These are phyloP conservation scores for Calliopsis andreniformis DNA, from an alignment of 1,140 invertebrate genomes.

Conservation along the genomic window DNA sequence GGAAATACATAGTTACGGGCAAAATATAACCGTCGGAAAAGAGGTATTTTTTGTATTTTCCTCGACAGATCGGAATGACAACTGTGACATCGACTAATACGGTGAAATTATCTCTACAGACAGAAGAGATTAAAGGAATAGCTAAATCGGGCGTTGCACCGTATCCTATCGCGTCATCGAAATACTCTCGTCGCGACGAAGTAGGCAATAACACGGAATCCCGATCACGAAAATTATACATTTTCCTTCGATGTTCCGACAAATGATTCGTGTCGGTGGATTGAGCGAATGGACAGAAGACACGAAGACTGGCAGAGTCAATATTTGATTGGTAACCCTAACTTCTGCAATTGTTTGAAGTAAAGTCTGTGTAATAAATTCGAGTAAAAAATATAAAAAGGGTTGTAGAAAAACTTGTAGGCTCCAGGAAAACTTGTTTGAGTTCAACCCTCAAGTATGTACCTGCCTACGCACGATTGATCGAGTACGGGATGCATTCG, in stretches of 20 bases:
- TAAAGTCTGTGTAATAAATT: no score
- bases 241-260: conserved; percentile 44
- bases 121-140: no score
- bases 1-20: conserved; percentile 26
- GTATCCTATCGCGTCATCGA: not conserved
- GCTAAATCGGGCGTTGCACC: no score
- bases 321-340: no score
- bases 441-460: no score
- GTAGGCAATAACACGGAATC: conserved; percentile 41
- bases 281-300: conserved; percentile 40
- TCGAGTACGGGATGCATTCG: no score
- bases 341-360: no score
- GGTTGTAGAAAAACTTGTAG: no score
- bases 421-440: no score
- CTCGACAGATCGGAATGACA: not conserved
- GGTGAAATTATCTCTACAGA: not conserved
- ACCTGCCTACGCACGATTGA: no score
- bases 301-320: not conserved
- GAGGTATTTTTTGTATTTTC: not conserved
- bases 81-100: not conserved
- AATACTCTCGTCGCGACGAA: no score
- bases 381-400: no score
- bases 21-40: conserved; percentile 16
- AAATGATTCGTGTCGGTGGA: conserved; percentile 49
- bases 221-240: conserved; percentile 40